Conservation (phyloP, 2,888 invertebrate genomes). For the Euclidia mi region DNA sequence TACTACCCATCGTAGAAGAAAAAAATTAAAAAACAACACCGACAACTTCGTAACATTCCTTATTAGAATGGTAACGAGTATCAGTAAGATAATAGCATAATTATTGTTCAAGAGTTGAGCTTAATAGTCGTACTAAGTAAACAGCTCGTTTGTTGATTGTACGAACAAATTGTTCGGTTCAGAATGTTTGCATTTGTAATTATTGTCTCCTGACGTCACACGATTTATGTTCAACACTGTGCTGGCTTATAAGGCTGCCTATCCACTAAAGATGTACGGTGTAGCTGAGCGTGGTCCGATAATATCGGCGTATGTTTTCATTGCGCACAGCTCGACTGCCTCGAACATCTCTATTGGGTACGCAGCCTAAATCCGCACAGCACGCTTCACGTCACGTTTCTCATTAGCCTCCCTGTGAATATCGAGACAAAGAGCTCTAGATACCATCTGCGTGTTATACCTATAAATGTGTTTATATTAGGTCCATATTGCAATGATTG, state of each 20-base stretch:
- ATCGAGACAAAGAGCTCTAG: conserved; percentile 35
- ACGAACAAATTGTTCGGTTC: conserved; percentile 49
- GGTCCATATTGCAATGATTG: too few species aligned
- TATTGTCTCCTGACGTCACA: conserved; percentile 46
- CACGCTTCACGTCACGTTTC: conserved; percentile 49
- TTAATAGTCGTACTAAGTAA: conserved; percentile 53
- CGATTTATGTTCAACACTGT: conserved; percentile 45
- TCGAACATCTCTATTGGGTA: too few species aligned
- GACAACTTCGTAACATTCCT: conserved; percentile 55
- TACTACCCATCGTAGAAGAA: conserved; percentile 39
- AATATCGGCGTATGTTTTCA: too few species aligned
- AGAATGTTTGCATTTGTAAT: conserved; percentile 50
- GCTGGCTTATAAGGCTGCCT: conserved; percentile 35
- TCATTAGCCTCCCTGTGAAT: conserved; percentile 42
- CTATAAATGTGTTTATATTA: too few species aligned
- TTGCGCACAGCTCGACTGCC: too few species aligned
- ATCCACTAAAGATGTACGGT: too few species aligned
- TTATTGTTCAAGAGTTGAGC: conserved; percentile 63
- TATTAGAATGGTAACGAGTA: conserved; percentile 68
- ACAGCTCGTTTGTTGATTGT: conserved; percentile 51
- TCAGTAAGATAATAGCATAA: conserved; percentile 73
- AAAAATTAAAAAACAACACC: conserved; percentile 45
- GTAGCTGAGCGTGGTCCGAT: too few species aligned
- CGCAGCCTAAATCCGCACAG: conserved; percentile 49
- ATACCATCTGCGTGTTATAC: not conserved